Percentiles rank a stretch among this genome's conserved stretches.
These are phyloP conservation scores for Tenrec ecaudatus DNA, from an alignment of 2,113 vertebrate genomes.

Conservation along the genomic window DNA sequence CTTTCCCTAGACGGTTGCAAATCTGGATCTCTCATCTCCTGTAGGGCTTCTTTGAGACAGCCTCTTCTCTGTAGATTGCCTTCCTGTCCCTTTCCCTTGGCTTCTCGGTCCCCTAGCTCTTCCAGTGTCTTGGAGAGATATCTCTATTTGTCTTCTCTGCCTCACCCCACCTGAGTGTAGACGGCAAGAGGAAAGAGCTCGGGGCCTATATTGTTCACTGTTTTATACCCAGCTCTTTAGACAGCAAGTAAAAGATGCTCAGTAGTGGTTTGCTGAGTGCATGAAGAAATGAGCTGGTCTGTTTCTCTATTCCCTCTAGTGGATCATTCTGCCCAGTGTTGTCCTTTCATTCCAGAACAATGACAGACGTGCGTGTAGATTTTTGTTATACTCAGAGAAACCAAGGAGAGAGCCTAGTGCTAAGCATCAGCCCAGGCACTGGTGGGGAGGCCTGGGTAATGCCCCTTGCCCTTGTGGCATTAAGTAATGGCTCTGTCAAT, in stretches of 20 bases:
- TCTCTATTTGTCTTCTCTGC: background rate
- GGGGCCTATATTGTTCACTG: background rate
- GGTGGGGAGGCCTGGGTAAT: background rate
- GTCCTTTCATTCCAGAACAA: background rate
- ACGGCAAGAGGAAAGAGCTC: background rate
- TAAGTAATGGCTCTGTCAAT: background rate
- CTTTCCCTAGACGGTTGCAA: background rate
- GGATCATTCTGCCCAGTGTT: background rate
- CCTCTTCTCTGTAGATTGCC: too few relatives aligned
- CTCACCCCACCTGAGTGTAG: background rate
- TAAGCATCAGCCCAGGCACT: background rate
- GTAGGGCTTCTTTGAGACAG: background rate
- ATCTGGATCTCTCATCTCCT: background rate
- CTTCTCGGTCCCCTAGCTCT: background rate
- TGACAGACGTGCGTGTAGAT: background rate
- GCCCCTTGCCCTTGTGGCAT: background rate
- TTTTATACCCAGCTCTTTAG: conserved; percentile 67
- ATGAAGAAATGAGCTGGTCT: background rate
- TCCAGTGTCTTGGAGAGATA: background rate
- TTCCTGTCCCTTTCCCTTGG: too few relatives aligned
- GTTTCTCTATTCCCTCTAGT: background rate
- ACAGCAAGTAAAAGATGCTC: background rate
- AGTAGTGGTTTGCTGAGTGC: background rate
- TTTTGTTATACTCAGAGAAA: background rate
- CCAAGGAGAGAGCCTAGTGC: background rate